These are phyloP conservation scores for Ormia ochracea DNA, from an alignment of 2,888 invertebrate species.

Conservation along the genomic window DNA sequence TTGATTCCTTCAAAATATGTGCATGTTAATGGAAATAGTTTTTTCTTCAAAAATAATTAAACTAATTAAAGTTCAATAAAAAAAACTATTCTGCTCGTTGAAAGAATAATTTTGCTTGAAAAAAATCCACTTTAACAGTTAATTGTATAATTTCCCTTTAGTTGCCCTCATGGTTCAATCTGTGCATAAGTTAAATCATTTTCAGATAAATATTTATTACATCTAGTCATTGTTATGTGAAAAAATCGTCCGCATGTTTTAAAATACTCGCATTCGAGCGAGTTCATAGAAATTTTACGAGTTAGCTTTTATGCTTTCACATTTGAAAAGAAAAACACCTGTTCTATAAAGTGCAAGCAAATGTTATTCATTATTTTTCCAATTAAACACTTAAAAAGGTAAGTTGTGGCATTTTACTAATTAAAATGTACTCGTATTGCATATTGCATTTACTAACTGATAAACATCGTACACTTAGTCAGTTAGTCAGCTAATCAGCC, in stretches of 20 bases:
- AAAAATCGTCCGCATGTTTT: conserved; percentile 8
- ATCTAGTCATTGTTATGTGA: not conserved
- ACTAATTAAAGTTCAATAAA: too few species aligned
- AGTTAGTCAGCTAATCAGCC: not conserved
- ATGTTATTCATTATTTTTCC: conserved; percentile 3
- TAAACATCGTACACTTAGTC: not conserved
- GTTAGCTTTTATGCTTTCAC: not conserved
- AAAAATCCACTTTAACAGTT: too few species aligned
- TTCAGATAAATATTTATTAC: not conserved
- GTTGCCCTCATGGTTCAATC: too few species aligned
- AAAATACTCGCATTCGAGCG: not conserved
- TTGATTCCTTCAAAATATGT: too few species aligned
- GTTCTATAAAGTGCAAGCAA: not conserved
- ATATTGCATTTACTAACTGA: not conserved
- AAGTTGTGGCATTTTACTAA: not conserved
- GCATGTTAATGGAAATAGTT: too few species aligned
- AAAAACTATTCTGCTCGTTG: too few species aligned
- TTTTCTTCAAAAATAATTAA: too few species aligned
- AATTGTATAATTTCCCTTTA: too few species aligned
- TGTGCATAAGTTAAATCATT: too few species aligned
- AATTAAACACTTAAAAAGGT: not conserved
- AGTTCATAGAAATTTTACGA: not conserved
- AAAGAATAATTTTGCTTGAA: too few species aligned
- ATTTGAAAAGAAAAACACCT: not conserved
- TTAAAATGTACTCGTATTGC: conserved; percentile 9